A percentile compares a stretch with the other conserved stretches of the same genome.
Evolutionary conservation across 1,140 invertebrate genomes (phyloP).

Genomic region (Apis cerana): DNA sequence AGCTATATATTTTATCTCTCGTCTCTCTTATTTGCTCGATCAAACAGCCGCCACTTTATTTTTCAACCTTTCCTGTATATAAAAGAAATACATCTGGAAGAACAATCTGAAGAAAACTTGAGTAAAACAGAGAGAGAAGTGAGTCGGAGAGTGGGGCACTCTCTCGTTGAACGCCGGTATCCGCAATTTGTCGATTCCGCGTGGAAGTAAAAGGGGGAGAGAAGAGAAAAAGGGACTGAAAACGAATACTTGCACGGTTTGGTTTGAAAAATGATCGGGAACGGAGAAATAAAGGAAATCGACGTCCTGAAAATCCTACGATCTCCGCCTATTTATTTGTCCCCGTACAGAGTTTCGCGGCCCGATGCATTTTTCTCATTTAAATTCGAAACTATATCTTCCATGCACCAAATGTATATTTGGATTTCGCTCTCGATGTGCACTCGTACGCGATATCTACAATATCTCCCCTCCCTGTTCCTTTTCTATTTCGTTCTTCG

Average conservation of each 20-base stretch:
- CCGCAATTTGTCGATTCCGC: neutral
- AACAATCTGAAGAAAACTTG: neutral
- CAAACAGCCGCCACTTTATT: too few species aligned
- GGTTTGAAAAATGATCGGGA: neutral
- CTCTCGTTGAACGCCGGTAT: neutral
- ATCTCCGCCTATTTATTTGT: neutral
- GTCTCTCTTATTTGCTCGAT: too few species aligned
- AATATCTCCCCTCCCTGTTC: neutral
- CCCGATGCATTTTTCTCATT: neutral
- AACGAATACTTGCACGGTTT: neutral
- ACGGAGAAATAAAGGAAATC: neutral
- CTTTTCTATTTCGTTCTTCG: conserved; percentile 3
- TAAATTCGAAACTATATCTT: neutral
- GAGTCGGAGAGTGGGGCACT: too few species aligned
- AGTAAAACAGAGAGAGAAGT: neutral
- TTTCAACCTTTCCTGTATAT: too few species aligned
- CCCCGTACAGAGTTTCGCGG: neutral
- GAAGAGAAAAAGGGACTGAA: neutral
- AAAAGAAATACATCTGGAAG: too few species aligned
- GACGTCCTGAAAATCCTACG: neutral
- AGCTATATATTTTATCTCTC: too few species aligned
- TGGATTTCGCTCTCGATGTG: neutral
- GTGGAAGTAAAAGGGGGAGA: neutral
- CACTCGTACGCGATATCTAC: neutral
- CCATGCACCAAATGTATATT: neutral